Evolutionary conservation across 1,140 invertebrate genomes (phyloP).

Genomic region (Pachypeltis micranthus): DNA sequence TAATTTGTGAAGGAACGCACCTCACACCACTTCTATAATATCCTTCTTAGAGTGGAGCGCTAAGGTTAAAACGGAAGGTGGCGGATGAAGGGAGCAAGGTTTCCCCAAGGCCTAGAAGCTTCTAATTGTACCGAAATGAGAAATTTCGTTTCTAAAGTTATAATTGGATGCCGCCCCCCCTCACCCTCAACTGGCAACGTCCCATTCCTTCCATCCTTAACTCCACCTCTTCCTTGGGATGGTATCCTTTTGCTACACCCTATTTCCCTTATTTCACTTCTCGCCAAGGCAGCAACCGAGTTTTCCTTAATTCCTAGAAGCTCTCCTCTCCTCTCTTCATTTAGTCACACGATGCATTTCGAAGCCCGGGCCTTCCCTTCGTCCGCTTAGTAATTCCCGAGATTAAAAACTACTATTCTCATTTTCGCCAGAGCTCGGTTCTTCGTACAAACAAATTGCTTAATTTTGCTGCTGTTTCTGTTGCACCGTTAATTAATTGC

Average conservation of each 20-base stretch:
- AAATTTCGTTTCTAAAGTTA: conserved; percentile 29
- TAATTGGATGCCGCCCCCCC: conserved; percentile 25
- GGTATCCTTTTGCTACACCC: conserved; percentile 1
- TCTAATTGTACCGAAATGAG: conserved; percentile 28
- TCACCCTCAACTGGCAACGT: too few species aligned
- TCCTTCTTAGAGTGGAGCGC: conserved; percentile 23
- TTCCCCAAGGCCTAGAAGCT: conserved; percentile 14
- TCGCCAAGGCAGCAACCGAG: neutral
- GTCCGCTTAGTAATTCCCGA: conserved; percentile 4
- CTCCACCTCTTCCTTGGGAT: neutral
- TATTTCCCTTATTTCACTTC: conserved; percentile 4
- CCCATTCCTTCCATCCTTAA: neutral
- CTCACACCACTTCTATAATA: conserved; percentile 20
- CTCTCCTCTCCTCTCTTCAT: neutral
- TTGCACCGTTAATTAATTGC: neutral
- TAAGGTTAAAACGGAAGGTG: too few species aligned
- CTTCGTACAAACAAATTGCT: neutral
- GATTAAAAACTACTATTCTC: neutral
- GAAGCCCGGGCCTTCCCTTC: conserved; percentile 1
- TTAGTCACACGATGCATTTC: neutral
- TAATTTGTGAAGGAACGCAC: conserved; percentile 21
- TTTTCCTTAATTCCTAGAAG: conserved; percentile 17
- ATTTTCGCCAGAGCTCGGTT: neutral
- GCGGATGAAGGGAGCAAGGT: neutral
- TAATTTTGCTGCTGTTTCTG: neutral